Conservation (phyloP, 2,113 vertebrate species). For the Bubalus kerabau region DNA sequence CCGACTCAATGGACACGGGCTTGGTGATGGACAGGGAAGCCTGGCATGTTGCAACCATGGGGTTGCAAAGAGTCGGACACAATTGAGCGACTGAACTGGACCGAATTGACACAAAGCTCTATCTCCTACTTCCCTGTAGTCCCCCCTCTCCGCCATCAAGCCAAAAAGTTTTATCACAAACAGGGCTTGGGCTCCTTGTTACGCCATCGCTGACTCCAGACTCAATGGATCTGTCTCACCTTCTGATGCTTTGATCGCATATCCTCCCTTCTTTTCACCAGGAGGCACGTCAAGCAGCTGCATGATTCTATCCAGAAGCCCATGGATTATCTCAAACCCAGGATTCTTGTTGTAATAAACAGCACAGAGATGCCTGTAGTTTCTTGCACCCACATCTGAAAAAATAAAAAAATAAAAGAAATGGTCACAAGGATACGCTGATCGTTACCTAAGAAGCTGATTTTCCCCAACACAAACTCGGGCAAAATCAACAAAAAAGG, state of each 20-base stretch:
- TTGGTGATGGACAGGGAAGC: not conserved
- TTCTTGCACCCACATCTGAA: slow-evolving; percentile 93
- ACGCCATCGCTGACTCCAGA: too few species aligned
- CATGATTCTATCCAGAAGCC: slow-evolving; percentile 96
- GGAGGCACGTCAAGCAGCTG: slow-evolving; percentile 90
- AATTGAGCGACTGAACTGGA: not conserved
- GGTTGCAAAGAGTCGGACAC: not conserved
- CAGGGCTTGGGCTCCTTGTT: not conserved
- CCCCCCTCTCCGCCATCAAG: not conserved
- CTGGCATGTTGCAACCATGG: not conserved
- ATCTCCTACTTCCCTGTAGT: not conserved
- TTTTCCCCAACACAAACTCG: not conserved
- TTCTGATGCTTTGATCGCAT: slow-evolving; percentile 90
- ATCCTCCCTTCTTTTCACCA: slow-evolving; percentile 85
- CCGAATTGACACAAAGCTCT: not conserved
- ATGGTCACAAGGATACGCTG: not conserved
- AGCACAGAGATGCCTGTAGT: slow-evolving; percentile 91
- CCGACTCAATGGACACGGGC: not conserved
- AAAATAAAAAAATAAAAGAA: slow-evolving; percentile 35
- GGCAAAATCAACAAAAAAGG: not conserved
- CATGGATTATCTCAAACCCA: slow-evolving; percentile 97
- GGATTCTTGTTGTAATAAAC: slow-evolving; percentile 95
- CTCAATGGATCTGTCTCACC: slow-evolving; percentile 78
- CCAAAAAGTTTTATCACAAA: not conserved
- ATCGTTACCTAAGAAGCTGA: slow-evolving; percentile 25